A percentile compares a stretch with the other conserved stretches of the same genome.
Evolutionary conservation across 2,797 vertebrate genomes (phyloP).

Genomic region (Bovichtus diacanthus): DNA sequence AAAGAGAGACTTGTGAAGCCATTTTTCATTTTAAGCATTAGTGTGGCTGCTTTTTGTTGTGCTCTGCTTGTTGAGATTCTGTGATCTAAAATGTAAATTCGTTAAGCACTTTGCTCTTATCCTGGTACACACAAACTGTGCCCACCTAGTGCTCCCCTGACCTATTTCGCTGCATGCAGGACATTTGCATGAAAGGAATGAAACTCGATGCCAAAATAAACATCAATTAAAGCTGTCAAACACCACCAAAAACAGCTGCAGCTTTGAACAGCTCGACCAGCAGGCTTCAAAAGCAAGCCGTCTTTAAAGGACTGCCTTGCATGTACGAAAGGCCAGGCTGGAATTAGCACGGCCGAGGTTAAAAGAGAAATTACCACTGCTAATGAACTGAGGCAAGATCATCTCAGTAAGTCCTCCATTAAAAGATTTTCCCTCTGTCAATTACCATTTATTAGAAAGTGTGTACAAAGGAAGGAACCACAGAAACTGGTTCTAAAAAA

Average conservation of each 20-base stretch:
- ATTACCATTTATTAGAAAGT: constrained; percentile 26
- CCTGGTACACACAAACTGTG: constrained; percentile 73
- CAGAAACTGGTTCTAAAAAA: neutral
- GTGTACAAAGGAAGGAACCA: neutral
- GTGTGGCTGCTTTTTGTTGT: constrained; percentile 66
- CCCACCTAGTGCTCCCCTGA: constrained; percentile 84
- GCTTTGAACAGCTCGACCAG: constrained; percentile 88
- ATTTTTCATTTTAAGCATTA: constrained; percentile 60
- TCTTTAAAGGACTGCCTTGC: constrained; percentile 85
- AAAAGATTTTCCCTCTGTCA: constrained; percentile 22
- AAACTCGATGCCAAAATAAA: constrained; percentile 89
- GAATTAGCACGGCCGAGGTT: constrained; percentile 81
- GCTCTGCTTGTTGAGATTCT: constrained; percentile 68
- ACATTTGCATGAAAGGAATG: constrained; percentile 89
- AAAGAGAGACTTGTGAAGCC: constrained; percentile 52
- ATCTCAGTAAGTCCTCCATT: constrained; percentile 47
- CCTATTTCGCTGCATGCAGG: constrained; percentile 85
- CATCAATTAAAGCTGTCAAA: constrained; percentile 91
- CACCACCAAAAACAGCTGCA: constrained; percentile 89
- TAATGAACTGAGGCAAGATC: constrained; percentile 71
- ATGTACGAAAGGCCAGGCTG: constrained; percentile 82
- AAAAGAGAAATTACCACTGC: constrained; percentile 75
- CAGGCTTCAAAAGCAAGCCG: constrained; percentile 86
- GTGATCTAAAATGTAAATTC: constrained; percentile 85
- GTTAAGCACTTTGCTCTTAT: constrained; percentile 83